Evolutionary conservation across 2,113 vertebrate genomes (phyloP).

Genomic region (Illadopsis cleaveri): DNA sequence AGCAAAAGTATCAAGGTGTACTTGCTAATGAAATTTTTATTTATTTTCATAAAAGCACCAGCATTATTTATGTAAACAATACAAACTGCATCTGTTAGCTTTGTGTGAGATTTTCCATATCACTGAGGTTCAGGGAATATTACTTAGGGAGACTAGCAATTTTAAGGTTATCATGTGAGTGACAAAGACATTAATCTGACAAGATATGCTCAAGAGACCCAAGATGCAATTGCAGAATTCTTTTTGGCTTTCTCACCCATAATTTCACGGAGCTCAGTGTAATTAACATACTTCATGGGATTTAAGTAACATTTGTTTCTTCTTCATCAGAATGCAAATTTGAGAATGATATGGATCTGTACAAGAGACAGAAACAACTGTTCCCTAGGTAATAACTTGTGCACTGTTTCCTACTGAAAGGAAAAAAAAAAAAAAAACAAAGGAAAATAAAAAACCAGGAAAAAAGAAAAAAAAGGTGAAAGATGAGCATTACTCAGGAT

Average conservation of each 20-base stretch:
- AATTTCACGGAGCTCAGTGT: conserved; percentile 65
- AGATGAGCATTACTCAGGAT: conserved; percentile 29
- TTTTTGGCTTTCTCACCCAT: conserved; percentile 64
- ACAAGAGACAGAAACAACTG: conserved; percentile 65
- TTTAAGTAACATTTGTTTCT: conserved; percentile 75
- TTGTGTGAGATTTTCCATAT: conserved; percentile 36
- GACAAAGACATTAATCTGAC: conserved; percentile 74
- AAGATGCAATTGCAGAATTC: conserved; percentile 54
- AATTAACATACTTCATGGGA: conserved; percentile 77
- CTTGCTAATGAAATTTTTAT: conserved; percentile 35
- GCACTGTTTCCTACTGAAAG: background rate
- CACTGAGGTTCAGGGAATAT: conserved; percentile 58
- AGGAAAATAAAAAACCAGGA: background rate
- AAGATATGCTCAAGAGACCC: conserved; percentile 65
- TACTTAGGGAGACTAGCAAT: conserved; percentile 66
- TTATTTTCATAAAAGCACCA: conserved; percentile 42
- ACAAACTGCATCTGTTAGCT: conserved; percentile 35
- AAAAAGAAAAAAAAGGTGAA: background rate
- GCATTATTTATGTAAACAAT: conserved; percentile 64
- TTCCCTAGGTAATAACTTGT: conserved; percentile 66
- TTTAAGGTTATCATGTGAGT: conserved; percentile 71
- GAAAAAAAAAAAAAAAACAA: background rate
- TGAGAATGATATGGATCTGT: conserved; percentile 71
- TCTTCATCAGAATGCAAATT: conserved; percentile 75
- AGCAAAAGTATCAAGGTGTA: background rate